Percentiles rank a stretch among this genome's conserved stretches.
Conservation (phyloP, 1,140 invertebrate genomes). For the Heliconius hermathena region DNA sequence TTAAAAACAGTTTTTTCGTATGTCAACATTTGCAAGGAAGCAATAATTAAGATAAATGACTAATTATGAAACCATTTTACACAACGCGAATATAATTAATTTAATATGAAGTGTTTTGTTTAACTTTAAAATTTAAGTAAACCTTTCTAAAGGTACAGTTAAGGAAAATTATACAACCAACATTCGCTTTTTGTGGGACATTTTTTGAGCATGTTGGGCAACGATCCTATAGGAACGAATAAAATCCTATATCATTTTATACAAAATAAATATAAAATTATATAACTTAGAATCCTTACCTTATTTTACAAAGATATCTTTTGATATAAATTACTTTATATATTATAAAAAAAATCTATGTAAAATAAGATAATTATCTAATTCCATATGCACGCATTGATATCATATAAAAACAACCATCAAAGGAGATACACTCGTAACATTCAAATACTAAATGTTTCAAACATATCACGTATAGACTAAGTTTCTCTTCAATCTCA, state of each 20-base stretch:
- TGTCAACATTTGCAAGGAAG: neutral
- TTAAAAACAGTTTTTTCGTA: neutral
- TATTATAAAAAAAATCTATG: too few species aligned
- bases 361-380: neutral
- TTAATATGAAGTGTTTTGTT: neutral
- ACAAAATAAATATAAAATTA: too few species aligned
- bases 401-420: conserved; percentile 1
- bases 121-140: neutral
- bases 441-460: conserved; percentile 4
- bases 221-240: neutral
- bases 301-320: too few species aligned
- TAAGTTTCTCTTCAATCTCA: conserved; percentile 2
- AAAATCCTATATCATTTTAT: too few species aligned
- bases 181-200: neutral
- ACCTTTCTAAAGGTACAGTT: neutral
- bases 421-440: neutral
- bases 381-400: neutral
- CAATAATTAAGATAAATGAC: neutral
- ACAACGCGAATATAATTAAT: neutral
- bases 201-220: neutral
- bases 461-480: neutral
- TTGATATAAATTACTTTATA: neutral
- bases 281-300: too few species aligned
- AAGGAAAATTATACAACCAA: neutral
- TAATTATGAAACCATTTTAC: neutral